These are phyloP conservation scores for Anser cygnoides DNA, from an alignment of 2,113 vertebrate genomes.

Conservation along the genomic window DNA sequence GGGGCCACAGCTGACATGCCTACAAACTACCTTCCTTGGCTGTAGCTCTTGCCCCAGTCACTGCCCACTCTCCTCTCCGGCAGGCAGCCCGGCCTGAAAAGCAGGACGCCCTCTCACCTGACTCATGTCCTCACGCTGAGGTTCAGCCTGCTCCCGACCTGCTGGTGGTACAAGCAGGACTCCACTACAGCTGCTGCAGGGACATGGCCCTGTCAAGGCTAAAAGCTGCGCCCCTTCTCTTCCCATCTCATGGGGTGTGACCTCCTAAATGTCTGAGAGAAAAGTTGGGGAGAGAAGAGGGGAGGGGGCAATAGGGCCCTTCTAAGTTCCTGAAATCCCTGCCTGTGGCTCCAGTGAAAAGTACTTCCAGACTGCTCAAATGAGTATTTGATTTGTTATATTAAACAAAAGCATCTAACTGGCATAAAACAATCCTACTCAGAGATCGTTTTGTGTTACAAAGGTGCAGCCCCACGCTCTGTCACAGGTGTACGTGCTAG, in stretches of 20 bases:
- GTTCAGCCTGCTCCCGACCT: constrained; percentile 27
- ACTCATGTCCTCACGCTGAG: background rate
- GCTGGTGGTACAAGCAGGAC: background rate
- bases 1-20: background rate
- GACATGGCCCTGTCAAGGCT: background rate
- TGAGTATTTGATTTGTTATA: rapidly evolving
- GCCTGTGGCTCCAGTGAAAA: background rate
- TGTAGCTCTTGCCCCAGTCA: background rate
- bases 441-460: background rate
- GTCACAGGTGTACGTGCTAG: background rate
- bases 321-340: background rate
- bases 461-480: background rate
- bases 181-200: background rate
- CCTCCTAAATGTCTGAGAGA: constrained; percentile 11
- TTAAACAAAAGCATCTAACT: background rate
- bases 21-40: background rate
- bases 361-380: background rate
- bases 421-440: background rate
- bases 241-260: background rate
- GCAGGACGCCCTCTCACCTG: background rate
- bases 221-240: constrained; percentile 11
- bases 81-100: background rate
- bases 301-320: background rate
- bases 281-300: background rate
- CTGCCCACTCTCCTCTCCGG: background rate